Evolutionary conservation across 2,113 vertebrate species (phyloP).

Genomic region (Pyrgilauda ruficollis): DNA sequence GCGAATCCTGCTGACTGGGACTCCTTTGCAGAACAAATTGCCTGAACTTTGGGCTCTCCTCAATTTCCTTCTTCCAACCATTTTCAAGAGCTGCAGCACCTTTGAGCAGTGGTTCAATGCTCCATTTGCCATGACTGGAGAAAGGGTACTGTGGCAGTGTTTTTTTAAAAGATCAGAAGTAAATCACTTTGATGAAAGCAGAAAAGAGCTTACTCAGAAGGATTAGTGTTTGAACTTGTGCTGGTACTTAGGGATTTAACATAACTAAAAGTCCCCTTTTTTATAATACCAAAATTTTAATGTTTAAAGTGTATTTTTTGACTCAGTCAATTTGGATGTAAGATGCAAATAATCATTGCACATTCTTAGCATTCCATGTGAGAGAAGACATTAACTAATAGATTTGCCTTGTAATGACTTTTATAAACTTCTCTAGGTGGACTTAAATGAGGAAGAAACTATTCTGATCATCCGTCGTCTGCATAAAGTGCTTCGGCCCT

Average conservation of each 20-base stretch:
- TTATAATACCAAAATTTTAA: neutral
- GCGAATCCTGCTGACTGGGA: constrained; percentile 91
- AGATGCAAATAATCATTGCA: neutral
- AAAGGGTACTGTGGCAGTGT: constrained; percentile 79
- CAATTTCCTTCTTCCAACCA: constrained; percentile 96
- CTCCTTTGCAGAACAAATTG: constrained; percentile 94
- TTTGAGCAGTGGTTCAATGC: constrained; percentile 99
- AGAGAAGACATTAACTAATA: neutral
- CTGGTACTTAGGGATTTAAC: neutral
- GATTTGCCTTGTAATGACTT: neutral
- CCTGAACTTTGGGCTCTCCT: constrained; percentile 97
- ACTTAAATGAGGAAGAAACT: constrained; percentile 97
- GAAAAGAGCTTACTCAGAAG: neutral
- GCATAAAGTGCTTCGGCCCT: constrained; percentile 95
- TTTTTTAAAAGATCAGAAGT: neutral
- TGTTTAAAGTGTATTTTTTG: neutral
- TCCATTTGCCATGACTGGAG: constrained; percentile 97
- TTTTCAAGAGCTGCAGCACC: constrained; percentile 98
- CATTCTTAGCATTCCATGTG: neutral
- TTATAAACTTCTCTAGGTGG: constrained; percentile 78
- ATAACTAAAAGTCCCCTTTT: neutral
- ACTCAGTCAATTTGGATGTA: neutral
- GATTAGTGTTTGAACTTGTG: neutral
- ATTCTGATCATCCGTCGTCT: constrained; percentile 96
- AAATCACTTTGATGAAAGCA: neutral